These are phyloP conservation scores for Blastobasis adustella DNA, from an alignment of 2,888 invertebrate species.

Conservation along the genomic window DNA sequence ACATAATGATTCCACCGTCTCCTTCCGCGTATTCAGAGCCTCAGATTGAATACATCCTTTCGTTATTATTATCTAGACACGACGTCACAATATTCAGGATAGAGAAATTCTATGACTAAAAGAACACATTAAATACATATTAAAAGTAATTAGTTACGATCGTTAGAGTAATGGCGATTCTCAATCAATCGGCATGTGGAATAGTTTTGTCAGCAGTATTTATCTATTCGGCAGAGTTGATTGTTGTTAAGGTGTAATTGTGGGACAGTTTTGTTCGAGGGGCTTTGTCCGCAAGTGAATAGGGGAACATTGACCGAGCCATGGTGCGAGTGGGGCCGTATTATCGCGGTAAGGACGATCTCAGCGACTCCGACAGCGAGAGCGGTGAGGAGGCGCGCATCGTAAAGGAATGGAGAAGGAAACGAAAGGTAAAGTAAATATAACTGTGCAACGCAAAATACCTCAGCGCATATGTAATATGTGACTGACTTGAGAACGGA, in stretches of 20 bases:
- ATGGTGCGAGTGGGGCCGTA: constrained; percentile 7
- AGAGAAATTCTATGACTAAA: neutral
- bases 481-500: too few species aligned
- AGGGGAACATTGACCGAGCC: constrained; percentile 16
- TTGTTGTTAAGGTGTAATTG: neutral
- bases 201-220: neutral
- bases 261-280: neutral
- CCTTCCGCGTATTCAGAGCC: neutral
- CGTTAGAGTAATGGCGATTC: too few species aligned
- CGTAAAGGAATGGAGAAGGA: constrained; percentile 18
- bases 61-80: neutral
- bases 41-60: neutral
- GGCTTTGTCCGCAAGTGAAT: neutral
- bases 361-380: constrained; percentile 19
- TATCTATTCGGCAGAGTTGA: neutral
- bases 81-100: neutral
- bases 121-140: too few species aligned
- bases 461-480: too few species aligned
- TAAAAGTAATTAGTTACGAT: too few species aligned
- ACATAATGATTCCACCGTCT: neutral
- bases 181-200: neutral
- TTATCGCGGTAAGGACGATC: constrained; percentile 3
- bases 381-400: constrained; percentile 24
- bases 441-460: too few species aligned
- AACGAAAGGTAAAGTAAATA: constrained; percentile 16